Percentiles rank a stretch among this genome's conserved stretches.
These are phyloP conservation scores for Leuciscus waleckii DNA, from an alignment of 2,797 vertebrate species.

Conservation along the genomic window DNA sequence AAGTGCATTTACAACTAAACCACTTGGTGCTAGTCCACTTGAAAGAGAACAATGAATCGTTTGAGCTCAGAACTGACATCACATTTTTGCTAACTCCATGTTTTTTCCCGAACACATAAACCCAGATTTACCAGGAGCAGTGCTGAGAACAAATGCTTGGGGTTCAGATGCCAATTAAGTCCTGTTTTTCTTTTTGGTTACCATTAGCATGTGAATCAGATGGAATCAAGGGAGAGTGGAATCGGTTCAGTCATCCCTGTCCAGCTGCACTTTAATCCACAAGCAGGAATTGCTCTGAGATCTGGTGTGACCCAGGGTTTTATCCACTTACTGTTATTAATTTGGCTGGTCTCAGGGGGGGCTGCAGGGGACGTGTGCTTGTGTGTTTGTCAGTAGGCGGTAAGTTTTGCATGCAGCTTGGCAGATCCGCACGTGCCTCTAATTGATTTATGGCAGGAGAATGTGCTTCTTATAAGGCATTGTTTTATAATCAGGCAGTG, in stretches of 20 bases:
- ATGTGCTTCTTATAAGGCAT: slow-evolving; percentile 81
- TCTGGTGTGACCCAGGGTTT: slow-evolving; percentile 82
- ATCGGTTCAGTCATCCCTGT: slow-evolving; percentile 31
- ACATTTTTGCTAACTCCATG: background rate
- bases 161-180: slow-evolving; percentile 70
- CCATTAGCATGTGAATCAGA: slow-evolving; percentile 12
- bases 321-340: slow-evolving; percentile 85
- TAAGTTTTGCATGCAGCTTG: slow-evolving; percentile 68
- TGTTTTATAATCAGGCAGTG: slow-evolving; percentile 76
- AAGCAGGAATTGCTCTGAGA: slow-evolving; percentile 81
- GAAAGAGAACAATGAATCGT: slow-evolving; percentile 1
- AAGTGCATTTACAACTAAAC: background rate
- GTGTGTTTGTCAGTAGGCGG: slow-evolving; percentile 68
- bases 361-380: slow-evolving; percentile 63
- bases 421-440: slow-evolving; percentile 76
- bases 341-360: slow-evolving; percentile 81
- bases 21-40: background rate
- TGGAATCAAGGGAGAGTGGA: slow-evolving; percentile 8
- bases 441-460: slow-evolving; percentile 84
- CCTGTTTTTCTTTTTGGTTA: slow-evolving; percentile 61
- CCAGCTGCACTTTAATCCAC: slow-evolving; percentile 71
- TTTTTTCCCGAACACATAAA: slow-evolving; percentile 2
- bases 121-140: background rate
- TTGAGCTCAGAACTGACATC: background rate
- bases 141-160: slow-evolving; percentile 6